These are phyloP conservation scores for Hypotaenidia philippensis DNA, from an alignment of 2,797 vertebrate species.

Conservation along the genomic window DNA sequence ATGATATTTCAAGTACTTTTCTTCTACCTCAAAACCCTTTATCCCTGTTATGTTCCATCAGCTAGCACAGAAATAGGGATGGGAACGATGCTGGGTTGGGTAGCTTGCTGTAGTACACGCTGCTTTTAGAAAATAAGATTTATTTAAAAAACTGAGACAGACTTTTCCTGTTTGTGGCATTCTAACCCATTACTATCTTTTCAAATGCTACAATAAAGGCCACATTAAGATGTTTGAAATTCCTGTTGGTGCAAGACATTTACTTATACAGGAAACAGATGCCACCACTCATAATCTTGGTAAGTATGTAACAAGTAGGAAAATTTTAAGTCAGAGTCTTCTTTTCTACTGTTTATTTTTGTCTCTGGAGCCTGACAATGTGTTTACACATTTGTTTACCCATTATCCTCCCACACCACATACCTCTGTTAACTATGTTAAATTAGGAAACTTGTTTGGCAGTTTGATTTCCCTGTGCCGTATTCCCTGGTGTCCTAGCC, in stretches of 20 bases:
- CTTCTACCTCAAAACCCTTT: not conserved
- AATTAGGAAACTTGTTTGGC: slow-evolving; percentile 6
- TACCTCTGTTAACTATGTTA: not conserved
- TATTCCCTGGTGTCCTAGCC: not conserved
- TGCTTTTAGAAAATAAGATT: not conserved
- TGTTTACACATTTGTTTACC: slow-evolving; percentile 31
- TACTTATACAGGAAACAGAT: slow-evolving; percentile 93
- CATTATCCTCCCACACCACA: not conserved
- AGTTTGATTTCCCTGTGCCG: not conserved
- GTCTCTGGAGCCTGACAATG: not conserved
- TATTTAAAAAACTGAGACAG: not conserved
- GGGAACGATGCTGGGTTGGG: not conserved
- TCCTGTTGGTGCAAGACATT: slow-evolving; percentile 92
- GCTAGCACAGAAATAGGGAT: not conserved
- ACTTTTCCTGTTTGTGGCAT: not conserved
- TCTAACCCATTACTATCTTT: slow-evolving; percentile 36
- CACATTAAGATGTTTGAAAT: slow-evolving; percentile 96
- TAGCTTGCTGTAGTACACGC: not conserved
- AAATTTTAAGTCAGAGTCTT: not conserved
- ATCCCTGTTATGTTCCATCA: not conserved
- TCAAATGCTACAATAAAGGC: slow-evolving; percentile 77
- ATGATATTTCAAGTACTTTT: not conserved
- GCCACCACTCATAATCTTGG: slow-evolving; percentile 89
- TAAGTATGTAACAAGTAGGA: slow-evolving; percentile 70
- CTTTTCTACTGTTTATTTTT: slow-evolving; percentile 29